Percentiles rank a stretch among this genome's conserved stretches.
Conservation (phyloP, 2,113 vertebrate genomes). For the Salvator merianae region DNA sequence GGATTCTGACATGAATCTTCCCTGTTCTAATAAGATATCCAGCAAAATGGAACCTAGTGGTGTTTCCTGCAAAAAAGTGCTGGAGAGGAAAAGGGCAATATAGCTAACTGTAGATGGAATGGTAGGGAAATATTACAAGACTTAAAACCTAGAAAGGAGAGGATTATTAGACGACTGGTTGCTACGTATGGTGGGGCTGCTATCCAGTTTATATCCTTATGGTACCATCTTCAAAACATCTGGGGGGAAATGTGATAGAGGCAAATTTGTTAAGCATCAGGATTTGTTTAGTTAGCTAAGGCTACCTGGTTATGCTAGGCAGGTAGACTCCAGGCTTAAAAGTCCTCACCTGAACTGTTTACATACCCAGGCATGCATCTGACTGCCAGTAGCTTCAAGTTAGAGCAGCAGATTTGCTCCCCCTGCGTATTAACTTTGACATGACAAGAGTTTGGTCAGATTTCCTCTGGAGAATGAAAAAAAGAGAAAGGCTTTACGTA, state of each 20-base stretch:
- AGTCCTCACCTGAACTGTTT: neutral
- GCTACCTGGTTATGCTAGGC: too few species aligned
- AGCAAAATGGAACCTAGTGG: neutral
- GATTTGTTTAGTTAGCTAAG: neutral
- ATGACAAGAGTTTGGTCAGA: slow-evolving; percentile 14
- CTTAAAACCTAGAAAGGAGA: too few species aligned
- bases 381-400: neutral
- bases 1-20: neutral
- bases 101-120: too few species aligned
- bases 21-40: neutral
- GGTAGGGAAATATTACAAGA: too few species aligned
- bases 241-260: neutral
- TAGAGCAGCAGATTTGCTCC: neutral
- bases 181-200: too few species aligned
- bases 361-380: neutral
- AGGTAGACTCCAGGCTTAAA: too few species aligned
- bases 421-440: neutral
- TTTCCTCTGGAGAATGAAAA: neutral
- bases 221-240: neutral
- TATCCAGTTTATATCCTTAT: too few species aligned
- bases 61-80: too few species aligned
- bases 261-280: neutral
- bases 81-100: too few species aligned
- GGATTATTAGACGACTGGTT: too few species aligned
- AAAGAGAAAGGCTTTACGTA: slow-evolving; percentile 14